Base-by-base conservation (phyloP, 2,797 vertebrate species). In the Cirrhinus molitorella region DNA sequence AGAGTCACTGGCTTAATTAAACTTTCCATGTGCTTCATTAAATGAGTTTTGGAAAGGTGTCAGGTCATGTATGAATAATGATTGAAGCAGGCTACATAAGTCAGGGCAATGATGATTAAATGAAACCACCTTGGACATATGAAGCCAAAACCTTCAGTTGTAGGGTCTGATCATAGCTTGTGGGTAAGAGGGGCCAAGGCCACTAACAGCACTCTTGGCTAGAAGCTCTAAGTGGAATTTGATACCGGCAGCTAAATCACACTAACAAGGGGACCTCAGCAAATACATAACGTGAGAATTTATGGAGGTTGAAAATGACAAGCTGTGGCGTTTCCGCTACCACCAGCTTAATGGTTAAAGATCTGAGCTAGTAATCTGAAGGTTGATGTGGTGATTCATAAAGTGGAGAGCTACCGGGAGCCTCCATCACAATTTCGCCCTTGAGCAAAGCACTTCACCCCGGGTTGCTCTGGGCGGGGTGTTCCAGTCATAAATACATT, bases 281-380 rank as follows among this genome's bases (percentile, higher is more conserved):
- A n/a, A 34, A 75, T 79, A 55, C 43, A 78, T 83, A 78, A 78
- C 25, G 66, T 51, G 74, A 78, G 53, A 78, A 78, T 83, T 83
- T 71, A 83, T 83, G 55, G 66, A 25, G 21, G 16, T 47, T 59
- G 51, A 70, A 83, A 61, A 70, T 51, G 66, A 78, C 63, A 70
- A 55, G 73, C 73, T 47, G 51, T 11, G 23, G 73, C 25, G 4
- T 77, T 57, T 57, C 25, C 1, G 40, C 40, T 10, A 43, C 40
- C 13, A 31, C 53, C 40, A 67, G 23, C 45, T n/a, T 51, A 34
- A 45, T 53, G n/a, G 49, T 80, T 68, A 28, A 59, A 83, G 40
- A 77, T 78, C 66, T 28, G 74, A 4, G 19, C 51, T 61, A 25
- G 74, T 61, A 49, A 37, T 83, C 66, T 78, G 28, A 78, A 78